Evolutionary conservation across 2,797 vertebrate genomes (phyloP).

Genomic region (Martes flavigula): DNA sequence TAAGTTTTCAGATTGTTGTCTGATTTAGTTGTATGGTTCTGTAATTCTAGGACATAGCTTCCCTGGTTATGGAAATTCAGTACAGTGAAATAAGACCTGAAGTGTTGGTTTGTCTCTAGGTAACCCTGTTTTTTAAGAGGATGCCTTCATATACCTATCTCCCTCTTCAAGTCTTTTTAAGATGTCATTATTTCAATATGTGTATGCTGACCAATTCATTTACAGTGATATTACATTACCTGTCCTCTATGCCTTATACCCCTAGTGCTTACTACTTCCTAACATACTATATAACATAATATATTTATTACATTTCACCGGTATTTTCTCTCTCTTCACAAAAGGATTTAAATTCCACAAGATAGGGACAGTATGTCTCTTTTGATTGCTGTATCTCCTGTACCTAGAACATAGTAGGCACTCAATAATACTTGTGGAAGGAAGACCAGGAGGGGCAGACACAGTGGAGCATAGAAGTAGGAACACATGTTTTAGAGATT

Average conservation of each 20-base stretch:
- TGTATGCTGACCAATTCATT: neutral
- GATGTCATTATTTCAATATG: neutral
- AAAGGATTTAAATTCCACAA: neutral
- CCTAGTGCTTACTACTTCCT: neutral
- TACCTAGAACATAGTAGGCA: neutral
- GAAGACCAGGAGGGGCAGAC: neutral
- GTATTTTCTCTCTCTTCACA: neutral
- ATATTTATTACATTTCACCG: neutral
- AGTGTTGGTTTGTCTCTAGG: neutral
- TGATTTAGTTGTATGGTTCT: neutral
- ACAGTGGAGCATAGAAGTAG: fast-evolving
- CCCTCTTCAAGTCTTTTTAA: neutral
- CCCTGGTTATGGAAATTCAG: neutral
- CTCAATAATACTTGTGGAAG: neutral
- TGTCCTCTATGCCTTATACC: neutral
- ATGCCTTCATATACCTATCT: neutral
- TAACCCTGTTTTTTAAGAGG: neutral
- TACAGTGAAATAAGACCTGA: neutral
- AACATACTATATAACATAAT: neutral
- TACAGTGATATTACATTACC: neutral
- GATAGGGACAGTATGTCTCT: neutral
- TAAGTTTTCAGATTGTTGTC: neutral
- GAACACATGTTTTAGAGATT: neutral
- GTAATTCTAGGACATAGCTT: neutral
- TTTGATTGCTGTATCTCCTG: neutral